Percentiles rank a stretch among this genome's conserved stretches.
Evolutionary conservation across 2,113 vertebrate genomes (phyloP).

Genomic region (Axis porcinus): DNA sequence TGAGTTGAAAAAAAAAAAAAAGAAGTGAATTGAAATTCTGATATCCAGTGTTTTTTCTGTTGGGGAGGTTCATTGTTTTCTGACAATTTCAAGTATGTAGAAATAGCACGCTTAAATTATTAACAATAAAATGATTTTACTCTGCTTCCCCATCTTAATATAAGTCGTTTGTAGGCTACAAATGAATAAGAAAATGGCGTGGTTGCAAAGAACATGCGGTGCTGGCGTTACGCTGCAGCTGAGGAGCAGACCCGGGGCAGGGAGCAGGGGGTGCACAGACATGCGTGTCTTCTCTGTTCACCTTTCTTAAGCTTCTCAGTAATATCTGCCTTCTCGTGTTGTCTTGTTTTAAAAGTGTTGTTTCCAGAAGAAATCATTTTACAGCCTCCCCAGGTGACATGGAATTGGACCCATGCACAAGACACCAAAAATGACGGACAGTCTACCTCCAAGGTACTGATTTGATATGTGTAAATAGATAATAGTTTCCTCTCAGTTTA

Average conservation of each 20-base stretch:
- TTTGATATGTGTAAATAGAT: not conserved
- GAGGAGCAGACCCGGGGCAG: not conserved
- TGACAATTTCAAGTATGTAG: not conserved
- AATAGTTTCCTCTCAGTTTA: fast-evolving
- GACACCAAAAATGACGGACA: not conserved
- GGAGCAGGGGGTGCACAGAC: too few relatives aligned
- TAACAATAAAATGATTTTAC: not conserved
- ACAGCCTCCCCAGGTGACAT: constrained; percentile 73
- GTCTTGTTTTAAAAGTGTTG: constrained; percentile 74
- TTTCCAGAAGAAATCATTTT: constrained; percentile 80
- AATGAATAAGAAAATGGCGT: too few relatives aligned
- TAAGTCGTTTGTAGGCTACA: not conserved
- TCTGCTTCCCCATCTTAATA: not conserved
- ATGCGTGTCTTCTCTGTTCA: fast-evolving
- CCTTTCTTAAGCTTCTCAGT: not conserved
- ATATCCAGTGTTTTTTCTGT: not conserved
- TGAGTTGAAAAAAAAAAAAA: not conserved
- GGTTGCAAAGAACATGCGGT: fast-evolving
- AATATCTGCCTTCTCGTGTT: not conserved
- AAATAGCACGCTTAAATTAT: not conserved
- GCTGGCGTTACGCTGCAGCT: fast-evolving
- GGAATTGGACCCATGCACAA: constrained; percentile 47
- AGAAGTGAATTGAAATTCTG: not conserved
- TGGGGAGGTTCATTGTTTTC: not conserved
- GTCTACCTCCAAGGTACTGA: constrained; percentile 60